These are phyloP conservation scores for Noctua janthina DNA, from an alignment of 2,888 invertebrate genomes.

Conservation along the genomic window DNA sequence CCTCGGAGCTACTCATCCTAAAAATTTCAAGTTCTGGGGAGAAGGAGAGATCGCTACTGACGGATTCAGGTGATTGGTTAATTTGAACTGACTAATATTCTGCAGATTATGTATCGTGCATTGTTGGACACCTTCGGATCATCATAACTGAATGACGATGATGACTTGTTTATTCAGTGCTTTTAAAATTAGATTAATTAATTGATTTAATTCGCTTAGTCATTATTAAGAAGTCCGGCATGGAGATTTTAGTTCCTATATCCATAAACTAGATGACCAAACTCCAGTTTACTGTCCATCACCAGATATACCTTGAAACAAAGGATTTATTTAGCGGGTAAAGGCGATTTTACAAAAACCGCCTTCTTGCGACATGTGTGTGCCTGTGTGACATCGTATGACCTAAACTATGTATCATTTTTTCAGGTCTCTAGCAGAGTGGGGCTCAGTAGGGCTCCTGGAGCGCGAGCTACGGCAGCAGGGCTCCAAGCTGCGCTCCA, in stretches of 20 bases:
- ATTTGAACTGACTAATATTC: neutral
- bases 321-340: neutral
- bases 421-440: conserved; percentile 93
- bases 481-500: conserved; percentile 93
- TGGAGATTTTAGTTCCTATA: neutral
- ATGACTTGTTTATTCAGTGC: neutral
- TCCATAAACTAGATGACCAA: neutral
- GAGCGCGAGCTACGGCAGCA: conserved; percentile 97
- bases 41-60: conserved; percentile 96
- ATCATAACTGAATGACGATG: neutral
- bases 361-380: neutral
- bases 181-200: neutral
- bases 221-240: neutral
- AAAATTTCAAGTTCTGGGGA: conserved; percentile 97
- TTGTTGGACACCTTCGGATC: neutral
- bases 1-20: conserved; percentile 97
- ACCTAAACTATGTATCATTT: neutral
- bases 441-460: conserved; percentile 96
- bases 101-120: neutral
- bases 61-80: conserved; percentile 93
- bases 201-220: neutral
- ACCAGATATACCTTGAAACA: neutral
- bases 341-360: neutral
- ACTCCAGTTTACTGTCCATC: neutral
- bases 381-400: neutral